Evolutionary conservation across 2,113 vertebrate genomes (phyloP), one percentile per base, ranked within the genome.

Genomic region (Stegostoma tigrinum): DNA sequence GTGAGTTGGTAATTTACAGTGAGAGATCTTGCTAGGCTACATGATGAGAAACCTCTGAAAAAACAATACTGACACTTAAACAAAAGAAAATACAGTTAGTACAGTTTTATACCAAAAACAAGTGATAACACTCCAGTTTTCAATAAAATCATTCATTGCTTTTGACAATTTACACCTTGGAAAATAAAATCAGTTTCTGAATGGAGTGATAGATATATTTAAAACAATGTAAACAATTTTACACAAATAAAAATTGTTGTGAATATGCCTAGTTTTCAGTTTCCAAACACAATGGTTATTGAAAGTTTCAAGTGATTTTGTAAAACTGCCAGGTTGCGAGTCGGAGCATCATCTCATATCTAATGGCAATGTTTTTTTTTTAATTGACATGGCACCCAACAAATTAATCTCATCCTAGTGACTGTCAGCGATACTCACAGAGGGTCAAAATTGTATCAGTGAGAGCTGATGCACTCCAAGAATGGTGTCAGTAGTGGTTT

Each of bases 391-490:
- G 67, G 67, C 70, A 72, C 72, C 93, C 42, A 72, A 72, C 91
- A 24, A 95, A 95, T 95, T 95, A 95, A 95, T 95, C 93, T 48
- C 21, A 30, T 95, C 24, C 48, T 0, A 72, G 66, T 95, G 93
- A 48, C 67, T 45, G 93, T 24, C 38, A 72, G 93, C 38, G 48
- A 34, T 61, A 48, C 23, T 95, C 67, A 95, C 30, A 72, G 67
- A 95, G 42, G 93, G 42, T 95, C 93, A 95, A 95, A 48, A 95
- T 95, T 68, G 38, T 70, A 70, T 48, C 67, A 68, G 67, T 48
- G 38, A 95, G 8, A 70, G 42, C 38, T 70, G 19, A 48, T 72
- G 67, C 67, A 45, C 42, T 68, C 24, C 67, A 70, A 70, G 93
- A 42, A 95, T 19, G 3, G 48, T 55, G 24, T 61, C 86, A 67